Base-by-base conservation (phyloP, 2,888 invertebrate genomes). In the Brachypalpus laphriformis region DNA sequence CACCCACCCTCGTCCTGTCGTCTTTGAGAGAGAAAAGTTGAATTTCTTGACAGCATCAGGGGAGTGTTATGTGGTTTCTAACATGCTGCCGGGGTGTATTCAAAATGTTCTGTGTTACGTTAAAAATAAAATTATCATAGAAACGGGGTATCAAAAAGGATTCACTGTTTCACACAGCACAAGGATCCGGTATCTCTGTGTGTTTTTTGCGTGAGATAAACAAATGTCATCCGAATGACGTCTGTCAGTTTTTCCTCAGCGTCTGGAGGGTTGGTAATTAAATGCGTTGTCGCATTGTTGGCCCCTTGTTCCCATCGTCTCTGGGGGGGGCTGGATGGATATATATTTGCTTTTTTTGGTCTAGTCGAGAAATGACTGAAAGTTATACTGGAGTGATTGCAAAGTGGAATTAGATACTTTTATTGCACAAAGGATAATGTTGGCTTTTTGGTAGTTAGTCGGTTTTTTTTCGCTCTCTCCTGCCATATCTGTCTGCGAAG, bases 181-280 rank as follows among this genome's bases (percentile, higher is more conserved):
- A 31, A 18, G 7, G 72, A 51, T 22, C 28, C 40, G 45, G 6
- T 54, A 25, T 11, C 11, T 40, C 37, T 28, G 11, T 14, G 25
- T 9, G 40, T 65, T 76, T 47, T 57, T 28, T 31, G 28, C 9
- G 59, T 51, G 57, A 16, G 75, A 85, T 85, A 85, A 81, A 85
- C 81, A 81, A 76, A 71, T 81, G 85, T 75, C 85, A 85, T 61
- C 45, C 37, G 66, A 81, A 85, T 81, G 85, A 76, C 59, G 75
- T 85, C 81, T 81, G 85, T 81, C 71, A 71, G 75, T 66, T 57
- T 85, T 34, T 34, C 8, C 40, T 28, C 1, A 5, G 7, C 3
- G 22, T n/a, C 20, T 8, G 56, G 72, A 78, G 74, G 82, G 78
- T 70, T 78, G 68, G 54, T 72, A 76, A 85, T 85, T 85, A 85